Conservation (phyloP, 1,140 invertebrate species). For the Musca domestica region DNA sequence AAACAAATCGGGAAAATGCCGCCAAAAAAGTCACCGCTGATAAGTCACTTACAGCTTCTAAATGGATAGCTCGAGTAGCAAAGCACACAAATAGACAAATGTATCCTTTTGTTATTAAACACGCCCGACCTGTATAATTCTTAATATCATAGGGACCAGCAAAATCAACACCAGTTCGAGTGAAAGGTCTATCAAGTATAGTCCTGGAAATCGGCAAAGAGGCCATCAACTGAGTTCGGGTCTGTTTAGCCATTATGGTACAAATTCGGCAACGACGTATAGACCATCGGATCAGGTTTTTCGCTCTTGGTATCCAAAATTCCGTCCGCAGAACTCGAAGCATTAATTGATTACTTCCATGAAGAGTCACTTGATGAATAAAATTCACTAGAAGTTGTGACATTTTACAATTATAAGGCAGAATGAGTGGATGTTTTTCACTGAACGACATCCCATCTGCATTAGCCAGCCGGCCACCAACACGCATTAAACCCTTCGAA, state of each 20-base stretch:
- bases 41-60: no score
- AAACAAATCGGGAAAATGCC: neutral
- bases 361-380: neutral
- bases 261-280: neutral
- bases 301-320: neutral
- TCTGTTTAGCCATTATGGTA: neutral
- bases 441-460: neutral
- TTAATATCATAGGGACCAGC: no score
- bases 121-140: neutral
- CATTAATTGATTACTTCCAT: constrained; percentile 7
- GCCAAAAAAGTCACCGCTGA: neutral
- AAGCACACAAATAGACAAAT: no score
- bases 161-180: neutral
- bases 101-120: neutral
- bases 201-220: neutral
- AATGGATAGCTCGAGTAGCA: no score
- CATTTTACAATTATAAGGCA: no score
- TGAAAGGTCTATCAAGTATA: neutral
- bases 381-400: neutral
- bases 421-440: neutral
- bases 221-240: neutral
- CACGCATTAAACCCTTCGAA: no score
- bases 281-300: neutral
- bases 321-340: no score
- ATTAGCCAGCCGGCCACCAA: no score